Base-by-base conservation (phyloP, 2,888 invertebrate genomes). In the Callosobruchus maculatus region DNA sequence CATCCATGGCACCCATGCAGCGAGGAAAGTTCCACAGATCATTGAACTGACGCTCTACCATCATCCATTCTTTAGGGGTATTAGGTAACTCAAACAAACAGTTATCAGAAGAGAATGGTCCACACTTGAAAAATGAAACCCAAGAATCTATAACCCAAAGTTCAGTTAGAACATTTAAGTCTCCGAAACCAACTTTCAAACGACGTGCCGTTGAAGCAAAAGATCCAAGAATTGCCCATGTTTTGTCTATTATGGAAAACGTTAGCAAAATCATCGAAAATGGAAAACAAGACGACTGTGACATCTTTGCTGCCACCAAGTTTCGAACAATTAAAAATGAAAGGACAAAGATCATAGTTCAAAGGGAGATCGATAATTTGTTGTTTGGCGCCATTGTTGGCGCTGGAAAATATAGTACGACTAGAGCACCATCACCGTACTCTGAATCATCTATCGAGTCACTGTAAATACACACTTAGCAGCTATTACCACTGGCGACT, bases 1-100 rank as follows among this genome's bases (percentile, higher is more conserved):
- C 85, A 73, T 84, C 84, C 30, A 84, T 78, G 4, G 84, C 80
- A 31, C 81, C 83, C 20, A 82, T 68, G 7, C 21, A 21, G 22
- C 20, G 20, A 68, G 68, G 68, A n/a, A n/a, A 68, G 20, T 68
- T 68, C 21, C 68, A 49, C 1, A 13, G 3, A 13, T 13, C 13
- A 13, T 49, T 18, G 18, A 49, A 7, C 13, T 49, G 49, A 3
- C 49, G 3, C 13, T 49, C 49, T 13, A 49, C 18, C 49, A 49
- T 7, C 3, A 49, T 49, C 49, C 49, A 49, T 49, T 49, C 13
- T 49, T 49, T 18, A 1, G 49, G 1, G 13, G 49, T 49, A 13
- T 49, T 49, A 49, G 49, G 49, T 18, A 13, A 13, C 49, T 49
- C 9, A 49, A 49, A 49, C 7, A 49, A 18, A 13, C 13, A 49